A percentile compares a stretch with the other conserved stretches of the same genome.
These are phyloP conservation scores for Apogon hyalosoma DNA, from an alignment of 2,797 vertebrate genomes.

Conservation along the genomic window DNA sequence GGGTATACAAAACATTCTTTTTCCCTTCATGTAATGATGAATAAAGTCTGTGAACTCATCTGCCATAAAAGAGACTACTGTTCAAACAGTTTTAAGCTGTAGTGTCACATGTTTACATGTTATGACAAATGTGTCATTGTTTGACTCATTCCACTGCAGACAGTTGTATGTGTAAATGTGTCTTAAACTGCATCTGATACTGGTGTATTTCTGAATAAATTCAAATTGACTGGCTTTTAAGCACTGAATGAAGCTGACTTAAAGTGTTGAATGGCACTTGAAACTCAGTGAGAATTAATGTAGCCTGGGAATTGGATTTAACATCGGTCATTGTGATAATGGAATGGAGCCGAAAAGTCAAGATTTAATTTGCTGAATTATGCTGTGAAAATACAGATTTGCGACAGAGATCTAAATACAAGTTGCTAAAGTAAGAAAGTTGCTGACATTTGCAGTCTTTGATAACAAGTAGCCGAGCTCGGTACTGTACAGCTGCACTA, in stretches of 20 bases:
- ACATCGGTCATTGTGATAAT: background rate
- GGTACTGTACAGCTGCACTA: conserved; percentile 49
- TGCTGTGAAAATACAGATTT: background rate
- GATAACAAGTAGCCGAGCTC: conserved; percentile 31
- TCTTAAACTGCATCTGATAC: background rate
- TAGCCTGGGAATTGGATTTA: background rate
- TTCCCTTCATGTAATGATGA: background rate
- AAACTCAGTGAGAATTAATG: too few relatives aligned
- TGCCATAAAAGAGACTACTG: background rate
- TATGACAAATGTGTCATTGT: background rate
- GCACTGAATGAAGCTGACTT: background rate
- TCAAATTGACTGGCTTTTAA: background rate
- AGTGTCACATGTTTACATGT: background rate
- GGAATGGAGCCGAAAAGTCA: background rate
- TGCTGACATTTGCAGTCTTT: conserved; percentile 39
- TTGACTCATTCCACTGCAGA: background rate
- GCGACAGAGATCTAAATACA: background rate
- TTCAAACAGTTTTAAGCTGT: background rate
- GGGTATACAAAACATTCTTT: too few relatives aligned
- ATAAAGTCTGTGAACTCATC: background rate
- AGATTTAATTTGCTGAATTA: background rate
- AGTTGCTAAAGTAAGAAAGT: conserved; percentile 12
- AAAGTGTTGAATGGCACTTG: too few relatives aligned
- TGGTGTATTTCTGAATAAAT: background rate
- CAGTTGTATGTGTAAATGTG: background rate